A percentile compares a stretch with the other conserved stretches of the same genome.
phyloP scores from a whole-genome alignment of 2,888 invertebrate genomes.

The Spisula subtruncata region DNA sequence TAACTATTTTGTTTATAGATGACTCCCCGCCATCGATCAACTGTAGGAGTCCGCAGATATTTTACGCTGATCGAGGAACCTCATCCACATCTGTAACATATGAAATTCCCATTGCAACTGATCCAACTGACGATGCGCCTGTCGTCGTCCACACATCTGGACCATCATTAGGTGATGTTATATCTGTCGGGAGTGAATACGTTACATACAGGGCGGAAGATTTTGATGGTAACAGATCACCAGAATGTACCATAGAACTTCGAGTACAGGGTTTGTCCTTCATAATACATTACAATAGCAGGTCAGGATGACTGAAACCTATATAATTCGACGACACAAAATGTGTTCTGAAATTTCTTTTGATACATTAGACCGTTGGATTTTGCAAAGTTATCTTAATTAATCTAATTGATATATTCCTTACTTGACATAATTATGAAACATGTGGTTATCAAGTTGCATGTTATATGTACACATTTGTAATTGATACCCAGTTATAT shows the following conservation, averaged over 20 bases:
- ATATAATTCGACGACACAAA: too few species aligned
- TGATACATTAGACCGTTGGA: too few species aligned
- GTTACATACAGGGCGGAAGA: slow-evolving; percentile 54
- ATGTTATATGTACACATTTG: too few species aligned
- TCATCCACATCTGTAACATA: slow-evolving; percentile 41
- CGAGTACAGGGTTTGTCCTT: slow-evolving; percentile 27
- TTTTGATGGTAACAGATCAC: slow-evolving; percentile 34
- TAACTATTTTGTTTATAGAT: too few species aligned
- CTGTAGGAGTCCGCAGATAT: slow-evolving; percentile 48
- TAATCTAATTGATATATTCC: too few species aligned
- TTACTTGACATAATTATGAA: too few species aligned
- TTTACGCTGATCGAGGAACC: slow-evolving; percentile 49
- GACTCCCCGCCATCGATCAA: slow-evolving; percentile 32
- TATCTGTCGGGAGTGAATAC: slow-evolving; percentile 45
- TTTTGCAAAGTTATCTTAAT: too few species aligned
- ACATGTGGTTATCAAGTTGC: too few species aligned
- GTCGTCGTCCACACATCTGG: slow-evolving; percentile 36
- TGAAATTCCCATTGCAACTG: slow-evolving; percentile 15
- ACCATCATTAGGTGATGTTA: slow-evolving; percentile 25
- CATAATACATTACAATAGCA: too few species aligned
- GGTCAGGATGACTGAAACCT: too few species aligned
- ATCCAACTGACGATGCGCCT: slow-evolving; percentile 28
- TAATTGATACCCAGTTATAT: too few species aligned
- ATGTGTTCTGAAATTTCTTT: too few species aligned
- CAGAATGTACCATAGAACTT: slow-evolving; percentile 45